Base-by-base conservation (phyloP, 2,113 vertebrate species). In the Tinamus guttatus region DNA sequence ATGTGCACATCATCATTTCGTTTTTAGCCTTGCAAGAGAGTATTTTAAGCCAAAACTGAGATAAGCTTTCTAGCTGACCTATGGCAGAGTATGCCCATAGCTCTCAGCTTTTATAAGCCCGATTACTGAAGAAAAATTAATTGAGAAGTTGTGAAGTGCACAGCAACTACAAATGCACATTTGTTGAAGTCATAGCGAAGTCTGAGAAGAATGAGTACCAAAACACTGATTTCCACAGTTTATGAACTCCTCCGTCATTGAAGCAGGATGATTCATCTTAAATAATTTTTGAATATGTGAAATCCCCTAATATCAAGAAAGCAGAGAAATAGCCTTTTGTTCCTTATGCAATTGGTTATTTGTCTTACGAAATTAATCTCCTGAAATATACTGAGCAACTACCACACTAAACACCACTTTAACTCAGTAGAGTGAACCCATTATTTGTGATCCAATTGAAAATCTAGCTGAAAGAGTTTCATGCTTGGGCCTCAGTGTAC, bases 21-120 rank as follows among this genome's bases (percentile, higher is more conserved):
- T 2, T 2, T 2, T 2, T 0, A n/a, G 62, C 28, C 49, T 40
- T 47, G 12, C 54, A 11, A 5, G 15, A n/a, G 11, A 6, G 11
- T 8, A 5, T 25, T 62, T 19, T 6, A 13, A 65, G 60, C n/a
- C 9, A n/a, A 1, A 49, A 49, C 14, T 3, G n/a, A 67, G 52
- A n/a, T 2, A 7, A 85, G 64, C 58, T 25, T 19, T 47, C n/a
- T 32, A 36, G 4, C 1, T 3, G 4, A 34, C 64, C 69, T 58
- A 21, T 34, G 54, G 16, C 2, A 22, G 60, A 34, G 51, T 51
- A 10, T 9, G 43, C 54, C 77, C 74, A 32, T 25, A 51, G 27
- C 56, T 45, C 51, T 71, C 45, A 27, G 38, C 21, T 63, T 63
- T 49, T n/a, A 12, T 14, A 45, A 41, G 56, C 11, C 1, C 5